Percentiles rank a stretch among this genome's conserved stretches.
Conservation (phyloP, 2,888 invertebrate genomes). For the Ochropacha duplaris region DNA sequence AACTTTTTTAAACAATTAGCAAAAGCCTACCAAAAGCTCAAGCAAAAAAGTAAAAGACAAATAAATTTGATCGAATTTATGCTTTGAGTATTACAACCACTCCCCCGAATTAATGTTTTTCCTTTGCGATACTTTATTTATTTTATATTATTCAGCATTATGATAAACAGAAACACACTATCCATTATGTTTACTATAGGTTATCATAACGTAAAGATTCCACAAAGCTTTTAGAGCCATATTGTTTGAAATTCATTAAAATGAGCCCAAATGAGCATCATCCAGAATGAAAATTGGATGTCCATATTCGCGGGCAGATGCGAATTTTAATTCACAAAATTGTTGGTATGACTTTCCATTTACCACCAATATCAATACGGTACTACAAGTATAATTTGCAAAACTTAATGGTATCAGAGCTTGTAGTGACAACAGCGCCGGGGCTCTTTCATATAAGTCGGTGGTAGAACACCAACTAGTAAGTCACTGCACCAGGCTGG, state of each 20-base stretch:
- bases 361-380: too few species aligned
- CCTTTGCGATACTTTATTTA: background rate
- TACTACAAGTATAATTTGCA: too few species aligned
- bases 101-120: background rate
- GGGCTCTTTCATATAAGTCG: too few species aligned
- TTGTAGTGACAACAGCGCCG: too few species aligned
- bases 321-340: background rate
- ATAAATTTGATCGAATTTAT: too few species aligned
- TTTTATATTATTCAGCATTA: background rate
- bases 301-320: background rate
- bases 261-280: constrained; percentile 8
- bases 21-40: too few species aligned
- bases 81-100: too few species aligned
- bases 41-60: too few species aligned
- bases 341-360: background rate
- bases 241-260: constrained; percentile 9
- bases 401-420: too few species aligned
- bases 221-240: constrained; percentile 13
- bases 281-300: background rate
- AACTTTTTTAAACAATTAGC: too few species aligned
- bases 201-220: background rate
- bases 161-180: background rate
- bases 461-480: too few species aligned
- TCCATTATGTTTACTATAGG: background rate
- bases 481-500: too few species aligned